Percentiles rank a stretch among this genome's conserved stretches.
Evolutionary conservation across 2,797 vertebrate genomes (phyloP).

Genomic region (Gephyroberyx darwinii): DNA sequence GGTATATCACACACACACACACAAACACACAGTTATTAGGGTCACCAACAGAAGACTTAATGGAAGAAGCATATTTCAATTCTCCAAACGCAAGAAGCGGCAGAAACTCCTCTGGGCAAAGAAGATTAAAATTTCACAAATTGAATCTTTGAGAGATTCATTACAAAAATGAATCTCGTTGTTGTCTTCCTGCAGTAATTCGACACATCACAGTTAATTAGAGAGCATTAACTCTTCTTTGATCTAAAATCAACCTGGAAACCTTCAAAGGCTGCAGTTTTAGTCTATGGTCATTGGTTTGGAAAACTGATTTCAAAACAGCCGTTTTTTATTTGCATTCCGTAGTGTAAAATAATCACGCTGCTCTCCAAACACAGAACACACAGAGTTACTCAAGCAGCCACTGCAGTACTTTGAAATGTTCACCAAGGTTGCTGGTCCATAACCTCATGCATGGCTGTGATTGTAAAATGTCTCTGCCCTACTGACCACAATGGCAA

Average conservation of each 20-base stretch:
- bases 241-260: constrained; percentile 20
- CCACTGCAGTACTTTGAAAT: constrained; percentile 21
- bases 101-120: no score
- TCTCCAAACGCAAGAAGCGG: not conserved
- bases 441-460: constrained; percentile 34
- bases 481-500: constrained; percentile 40
- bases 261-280: constrained; percentile 8
- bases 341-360: not conserved
- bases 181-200: constrained; percentile 6
- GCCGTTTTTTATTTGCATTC: constrained; percentile 1
- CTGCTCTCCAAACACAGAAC: constrained; percentile 9
- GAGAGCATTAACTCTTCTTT: not conserved
- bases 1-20: not conserved
- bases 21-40: not conserved
- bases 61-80: not conserved
- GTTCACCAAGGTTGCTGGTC: constrained; percentile 31
- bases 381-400: constrained; percentile 6
- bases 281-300: not conserved
- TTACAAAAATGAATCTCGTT: constrained; percentile 6
- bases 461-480: constrained; percentile 46
- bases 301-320: constrained; percentile 4
- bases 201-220: constrained; percentile 13
- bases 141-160: not conserved
- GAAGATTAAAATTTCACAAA: not conserved
- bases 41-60: not conserved